Evolutionary conservation across 2,113 vertebrate species (phyloP).

Genomic region (Lonchura striata): DNA sequence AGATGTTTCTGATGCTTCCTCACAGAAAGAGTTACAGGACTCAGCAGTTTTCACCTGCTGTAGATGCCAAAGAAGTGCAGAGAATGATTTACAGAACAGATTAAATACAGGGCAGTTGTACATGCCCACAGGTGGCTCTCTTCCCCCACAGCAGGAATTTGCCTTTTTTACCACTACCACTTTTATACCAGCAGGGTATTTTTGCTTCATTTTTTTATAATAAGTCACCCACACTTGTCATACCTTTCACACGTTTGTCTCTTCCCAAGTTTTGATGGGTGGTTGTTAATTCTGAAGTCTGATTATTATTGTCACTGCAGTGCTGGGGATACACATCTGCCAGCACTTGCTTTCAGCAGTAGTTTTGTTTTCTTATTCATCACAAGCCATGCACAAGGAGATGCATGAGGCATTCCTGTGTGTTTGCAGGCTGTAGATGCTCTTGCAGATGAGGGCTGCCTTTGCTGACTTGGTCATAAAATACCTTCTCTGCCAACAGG

Average conservation of each 20-base stretch:
- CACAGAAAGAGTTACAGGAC: not conserved
- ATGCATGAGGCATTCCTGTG: rapidly evolving
- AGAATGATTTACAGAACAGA: not conserved
- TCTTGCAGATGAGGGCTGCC: not conserved
- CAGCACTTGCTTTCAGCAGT: not conserved
- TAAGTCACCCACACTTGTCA: not conserved
- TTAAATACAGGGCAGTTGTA: not conserved
- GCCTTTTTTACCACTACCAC: not conserved
- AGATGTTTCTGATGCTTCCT: not conserved
- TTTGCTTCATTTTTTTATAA: not conserved
- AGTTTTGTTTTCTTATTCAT: not conserved
- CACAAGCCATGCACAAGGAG: not conserved
- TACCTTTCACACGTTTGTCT: not conserved
- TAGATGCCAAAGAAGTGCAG: not conserved
- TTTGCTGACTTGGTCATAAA: not conserved
- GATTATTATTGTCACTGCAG: not conserved
- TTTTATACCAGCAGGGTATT: not conserved
- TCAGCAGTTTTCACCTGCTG: not conserved
- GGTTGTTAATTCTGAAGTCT: not conserved
- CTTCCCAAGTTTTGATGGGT: not conserved
- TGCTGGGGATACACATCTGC: not conserved
- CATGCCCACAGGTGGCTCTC: not conserved
- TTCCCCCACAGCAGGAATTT: not conserved
- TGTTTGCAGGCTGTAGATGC: not conserved
- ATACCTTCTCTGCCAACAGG: not conserved